phyloP scores from a whole-genome alignment of 2,797 vertebrate genomes.

The Phoebastria nigripes region DNA sequence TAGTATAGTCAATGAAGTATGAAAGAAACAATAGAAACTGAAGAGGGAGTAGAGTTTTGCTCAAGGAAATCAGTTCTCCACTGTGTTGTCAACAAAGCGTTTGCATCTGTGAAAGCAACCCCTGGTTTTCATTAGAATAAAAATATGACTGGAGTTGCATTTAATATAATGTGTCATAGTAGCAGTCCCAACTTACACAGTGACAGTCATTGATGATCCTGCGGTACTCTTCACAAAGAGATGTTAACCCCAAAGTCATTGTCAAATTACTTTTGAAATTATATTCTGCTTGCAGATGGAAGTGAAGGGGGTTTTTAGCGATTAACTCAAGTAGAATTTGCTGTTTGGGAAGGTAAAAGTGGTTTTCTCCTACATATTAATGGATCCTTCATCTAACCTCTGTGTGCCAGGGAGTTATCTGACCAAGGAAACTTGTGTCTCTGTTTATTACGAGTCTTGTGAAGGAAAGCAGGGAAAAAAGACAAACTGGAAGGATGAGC shows the following conservation, averaged over 20 bases:
- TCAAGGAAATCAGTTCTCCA: conserved; percentile 18
- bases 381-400: background rate
- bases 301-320: background rate
- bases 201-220: background rate
- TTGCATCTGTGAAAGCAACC: background rate
- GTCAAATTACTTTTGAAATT: conserved; percentile 11
- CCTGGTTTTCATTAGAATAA: background rate
- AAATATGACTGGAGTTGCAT: background rate
- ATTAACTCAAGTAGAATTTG: background rate
- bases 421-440: background rate
- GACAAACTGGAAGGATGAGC: background rate
- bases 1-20: conserved; percentile 41
- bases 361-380: background rate
- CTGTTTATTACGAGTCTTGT: background rate
- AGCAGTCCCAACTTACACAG: background rate
- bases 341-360: background rate
- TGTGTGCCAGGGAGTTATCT: background rate
- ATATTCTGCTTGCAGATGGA: background rate
- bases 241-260: background rate
- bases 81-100: background rate
- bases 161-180: background rate
- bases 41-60: conserved; percentile 15
- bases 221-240: background rate
- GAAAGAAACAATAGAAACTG: conserved; percentile 17
- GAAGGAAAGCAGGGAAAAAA: background rate